These are phyloP conservation scores for Alectura lathami DNA, from an alignment of 2,113 vertebrate species.

Conservation along the genomic window DNA sequence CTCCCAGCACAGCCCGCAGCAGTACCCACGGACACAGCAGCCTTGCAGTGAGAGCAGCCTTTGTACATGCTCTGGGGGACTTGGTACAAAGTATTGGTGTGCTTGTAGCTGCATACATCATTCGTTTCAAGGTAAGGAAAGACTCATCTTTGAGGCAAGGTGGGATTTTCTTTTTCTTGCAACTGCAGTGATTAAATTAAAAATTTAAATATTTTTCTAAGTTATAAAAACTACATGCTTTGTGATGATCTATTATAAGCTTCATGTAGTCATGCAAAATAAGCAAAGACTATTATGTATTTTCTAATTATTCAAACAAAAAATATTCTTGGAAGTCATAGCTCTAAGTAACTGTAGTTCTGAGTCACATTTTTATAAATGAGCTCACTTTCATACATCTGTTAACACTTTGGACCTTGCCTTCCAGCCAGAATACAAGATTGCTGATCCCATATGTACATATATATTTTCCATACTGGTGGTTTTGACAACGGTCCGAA, in stretches of 20 bases:
- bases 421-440: conserved; percentile 92
- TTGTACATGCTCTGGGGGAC: conserved; percentile 94
- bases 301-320: not conserved
- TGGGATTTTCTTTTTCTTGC: not conserved
- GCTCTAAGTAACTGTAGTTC: not conserved
- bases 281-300: not conserved
- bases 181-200: not conserved
- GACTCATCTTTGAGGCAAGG: not conserved
- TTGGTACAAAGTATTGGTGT: conserved; percentile 94
- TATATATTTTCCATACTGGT: conserved; percentile 95
- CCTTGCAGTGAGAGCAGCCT: conserved; percentile 91
- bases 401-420: conserved; percentile 24
- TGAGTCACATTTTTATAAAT: not conserved
- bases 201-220: not conserved
- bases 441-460: conserved; percentile 97
- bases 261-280: not conserved
- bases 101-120: conserved; percentile 93
- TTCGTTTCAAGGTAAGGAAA: conserved; percentile 90
- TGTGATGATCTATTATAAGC: not conserved
- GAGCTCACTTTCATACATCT: not conserved
- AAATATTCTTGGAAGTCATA: not conserved
- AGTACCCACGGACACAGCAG: conserved; percentile 76
- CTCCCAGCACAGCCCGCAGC: conserved; percentile 38
- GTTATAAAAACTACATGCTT: not conserved
- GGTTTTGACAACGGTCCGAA: conserved; percentile 91